These are phyloP conservation scores for Hydrolagus colliei DNA, from an alignment of 2,797 vertebrate genomes.

Conservation along the genomic window DNA sequence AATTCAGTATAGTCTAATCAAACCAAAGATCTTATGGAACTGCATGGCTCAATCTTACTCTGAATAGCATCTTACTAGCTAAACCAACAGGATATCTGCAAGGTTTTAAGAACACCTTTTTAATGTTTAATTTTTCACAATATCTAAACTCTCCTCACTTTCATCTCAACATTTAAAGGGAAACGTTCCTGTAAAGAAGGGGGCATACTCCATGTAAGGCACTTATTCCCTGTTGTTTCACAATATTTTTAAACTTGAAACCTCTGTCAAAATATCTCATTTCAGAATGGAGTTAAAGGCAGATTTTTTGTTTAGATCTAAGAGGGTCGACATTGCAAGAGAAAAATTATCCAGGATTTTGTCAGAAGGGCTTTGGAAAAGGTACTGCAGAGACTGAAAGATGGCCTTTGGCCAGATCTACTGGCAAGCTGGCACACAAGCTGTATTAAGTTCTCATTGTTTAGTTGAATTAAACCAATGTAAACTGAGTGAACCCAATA, in stretches of 20 bases:
- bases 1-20: no score
- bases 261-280: neutral
- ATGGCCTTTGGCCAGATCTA: neutral
- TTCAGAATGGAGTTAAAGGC: neutral
- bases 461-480: neutral
- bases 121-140: neutral
- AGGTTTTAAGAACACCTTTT: neutral
- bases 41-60: no score
- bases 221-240: neutral
- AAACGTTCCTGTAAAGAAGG: neutral
- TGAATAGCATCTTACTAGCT: no score
- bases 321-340: neutral
- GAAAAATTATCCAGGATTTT: neutral
- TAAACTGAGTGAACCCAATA: neutral
- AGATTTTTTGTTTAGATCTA: neutral
- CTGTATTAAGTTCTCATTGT: neutral
- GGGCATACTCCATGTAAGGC: slow-evolving; percentile 17
- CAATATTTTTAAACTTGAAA: neutral
- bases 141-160: neutral
- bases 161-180: neutral
- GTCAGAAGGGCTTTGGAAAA: neutral
- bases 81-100: no score
- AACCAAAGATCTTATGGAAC: no score
- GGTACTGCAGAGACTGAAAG: neutral
- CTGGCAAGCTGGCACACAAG: neutral